Evolutionary conservation across 2,888 invertebrate genomes (phyloP).

Genomic region (Mesochorus sp.): DNA sequence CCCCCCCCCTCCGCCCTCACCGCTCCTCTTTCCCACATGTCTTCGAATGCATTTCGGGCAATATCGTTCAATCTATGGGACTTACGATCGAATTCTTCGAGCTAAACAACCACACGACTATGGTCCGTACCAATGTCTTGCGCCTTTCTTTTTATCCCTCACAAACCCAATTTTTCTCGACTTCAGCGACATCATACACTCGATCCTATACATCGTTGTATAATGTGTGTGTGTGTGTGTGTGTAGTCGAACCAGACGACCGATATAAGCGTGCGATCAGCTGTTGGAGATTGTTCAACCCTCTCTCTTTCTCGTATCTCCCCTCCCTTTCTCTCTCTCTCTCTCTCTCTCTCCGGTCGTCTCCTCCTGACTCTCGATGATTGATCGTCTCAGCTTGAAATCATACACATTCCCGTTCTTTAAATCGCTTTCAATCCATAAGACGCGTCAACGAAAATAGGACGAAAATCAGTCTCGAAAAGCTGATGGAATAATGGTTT

Average conservation of each 20-base stretch:
- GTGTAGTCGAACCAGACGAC: conserved; percentile 17
- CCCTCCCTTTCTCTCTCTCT: background rate
- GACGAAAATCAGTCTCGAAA: background rate
- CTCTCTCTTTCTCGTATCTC: background rate
- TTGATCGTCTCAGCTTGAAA: conserved; percentile 23
- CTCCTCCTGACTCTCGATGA: conserved; percentile 18
- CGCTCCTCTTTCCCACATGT: too few species aligned
- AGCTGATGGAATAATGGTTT: background rate
- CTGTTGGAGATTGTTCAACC: conserved; percentile 32
- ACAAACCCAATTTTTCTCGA: too few species aligned
- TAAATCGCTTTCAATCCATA: background rate
- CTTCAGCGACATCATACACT: too few species aligned
- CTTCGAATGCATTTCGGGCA: too few species aligned
- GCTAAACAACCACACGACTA: too few species aligned
- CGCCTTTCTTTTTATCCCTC: too few species aligned
- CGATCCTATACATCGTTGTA: too few species aligned
- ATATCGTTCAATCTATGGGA: too few species aligned
- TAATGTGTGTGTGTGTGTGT: conserved; percentile 9
- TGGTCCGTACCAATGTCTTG: too few species aligned
- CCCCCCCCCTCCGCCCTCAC: too few species aligned
- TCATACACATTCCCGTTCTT: background rate
- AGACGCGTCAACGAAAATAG: background rate
- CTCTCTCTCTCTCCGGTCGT: conserved; percentile 9
- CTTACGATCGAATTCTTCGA: too few species aligned
- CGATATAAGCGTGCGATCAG: conserved; percentile 22